Conservation (phyloP, 2,113 vertebrate genomes). For the Electrona antarctica region DNA sequence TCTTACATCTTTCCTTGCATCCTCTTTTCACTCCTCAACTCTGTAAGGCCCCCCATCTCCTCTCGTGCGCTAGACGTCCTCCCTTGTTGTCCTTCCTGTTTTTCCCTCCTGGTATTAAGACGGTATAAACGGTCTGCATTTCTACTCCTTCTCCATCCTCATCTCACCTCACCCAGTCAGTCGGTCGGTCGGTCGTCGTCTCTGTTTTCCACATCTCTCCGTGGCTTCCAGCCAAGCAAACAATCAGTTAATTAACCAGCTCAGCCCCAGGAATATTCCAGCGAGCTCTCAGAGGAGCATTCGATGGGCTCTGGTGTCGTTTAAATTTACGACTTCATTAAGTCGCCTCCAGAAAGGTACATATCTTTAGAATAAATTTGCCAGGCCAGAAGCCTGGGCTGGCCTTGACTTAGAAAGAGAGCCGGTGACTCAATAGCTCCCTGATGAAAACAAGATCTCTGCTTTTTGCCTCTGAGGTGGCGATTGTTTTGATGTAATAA, state of each 20-base stretch:
- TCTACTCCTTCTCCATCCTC: conserved; percentile 43
- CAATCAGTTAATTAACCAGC: conserved; percentile 85
- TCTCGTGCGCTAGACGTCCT: background rate
- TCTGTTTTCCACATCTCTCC: background rate
- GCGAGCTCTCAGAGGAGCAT: conserved; percentile 77
- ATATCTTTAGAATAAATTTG: conserved; percentile 78
- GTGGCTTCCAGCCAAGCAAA: conserved; percentile 78
- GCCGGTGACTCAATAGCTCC: conserved; percentile 70
- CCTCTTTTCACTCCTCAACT: background rate
- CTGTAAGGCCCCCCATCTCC: background rate
- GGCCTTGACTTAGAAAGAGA: conserved; percentile 59
- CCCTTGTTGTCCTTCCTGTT: conserved; percentile 28
- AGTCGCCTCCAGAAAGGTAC: conserved; percentile 77
- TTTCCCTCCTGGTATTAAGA: background rate
- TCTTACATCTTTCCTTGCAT: background rate
- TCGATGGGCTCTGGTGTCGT: conserved; percentile 66
- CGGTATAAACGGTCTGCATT: background rate
- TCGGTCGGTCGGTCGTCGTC: background rate
- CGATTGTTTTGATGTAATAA: conserved; percentile 73
- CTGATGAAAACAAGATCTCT: conserved; percentile 73
- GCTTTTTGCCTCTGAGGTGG: conserved; percentile 66
- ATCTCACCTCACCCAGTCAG: too few relatives aligned
- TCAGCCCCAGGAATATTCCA: conserved; percentile 79
- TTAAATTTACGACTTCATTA: conserved; percentile 83
- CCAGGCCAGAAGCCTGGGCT: conserved; percentile 37